These are phyloP conservation scores for Agelaius tricolor DNA, from an alignment of 2,113 vertebrate species.

Conservation along the genomic window DNA sequence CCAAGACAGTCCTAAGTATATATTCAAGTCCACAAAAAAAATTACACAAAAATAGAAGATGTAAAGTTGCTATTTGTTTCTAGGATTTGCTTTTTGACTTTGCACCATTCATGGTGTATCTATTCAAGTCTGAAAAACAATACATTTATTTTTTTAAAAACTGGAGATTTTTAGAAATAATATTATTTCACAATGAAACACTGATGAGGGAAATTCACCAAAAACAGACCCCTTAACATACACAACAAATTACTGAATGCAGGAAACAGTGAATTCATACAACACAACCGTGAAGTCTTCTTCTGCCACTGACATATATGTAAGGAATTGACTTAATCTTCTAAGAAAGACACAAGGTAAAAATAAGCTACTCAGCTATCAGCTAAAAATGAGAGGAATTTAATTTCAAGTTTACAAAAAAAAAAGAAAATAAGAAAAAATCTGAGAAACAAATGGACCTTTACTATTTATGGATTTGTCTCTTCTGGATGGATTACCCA, in stretches of 20 bases:
- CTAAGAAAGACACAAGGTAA: neutral
- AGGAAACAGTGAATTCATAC: neutral
- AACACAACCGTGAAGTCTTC: neutral
- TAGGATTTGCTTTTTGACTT: neutral
- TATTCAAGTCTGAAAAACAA: neutral
- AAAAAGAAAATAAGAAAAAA: no score
- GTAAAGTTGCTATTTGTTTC: neutral
- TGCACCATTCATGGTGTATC: neutral
- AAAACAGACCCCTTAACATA: accelerated
- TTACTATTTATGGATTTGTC: neutral
- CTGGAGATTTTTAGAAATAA: neutral
- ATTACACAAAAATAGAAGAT: neutral
- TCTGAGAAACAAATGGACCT: neutral
- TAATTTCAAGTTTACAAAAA: neutral
- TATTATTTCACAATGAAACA: neutral
- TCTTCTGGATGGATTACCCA: neutral
- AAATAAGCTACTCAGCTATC: neutral
- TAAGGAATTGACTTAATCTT: neutral
- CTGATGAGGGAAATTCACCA: neutral
- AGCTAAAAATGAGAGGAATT: neutral
- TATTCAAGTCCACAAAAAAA: neutral
- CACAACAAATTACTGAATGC: neutral
- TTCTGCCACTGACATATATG: neutral
- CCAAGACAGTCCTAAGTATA: neutral
- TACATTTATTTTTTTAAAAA: neutral